Evolutionary conservation across 2,113 vertebrate species (phyloP), one percentile per base, ranked within the genome.

Genomic region (Tachysurus vachellii): DNA sequence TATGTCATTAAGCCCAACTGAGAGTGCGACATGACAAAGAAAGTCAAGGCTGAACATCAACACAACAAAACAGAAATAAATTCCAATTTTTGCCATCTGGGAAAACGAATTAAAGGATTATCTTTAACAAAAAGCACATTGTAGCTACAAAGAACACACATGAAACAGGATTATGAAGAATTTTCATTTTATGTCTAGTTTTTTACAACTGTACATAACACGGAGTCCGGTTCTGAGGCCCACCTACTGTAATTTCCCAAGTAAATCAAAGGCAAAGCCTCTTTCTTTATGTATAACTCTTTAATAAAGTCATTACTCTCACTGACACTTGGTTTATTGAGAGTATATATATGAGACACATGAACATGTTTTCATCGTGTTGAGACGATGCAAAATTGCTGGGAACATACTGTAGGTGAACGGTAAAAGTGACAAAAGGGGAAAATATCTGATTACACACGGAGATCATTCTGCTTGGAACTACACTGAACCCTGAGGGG

Each of bases 261-360:
- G 91, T 94, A 93, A 95, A 95, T 95, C 93, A 94, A 94, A 90
- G 47, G 83, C 80, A 89, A 92, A 82, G 88, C 82, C 91, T 92
- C 85, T 92, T 95, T 94, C 94, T 93, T 93, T 93, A 95, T 95
- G 95, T 94, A 95, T 93, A 92, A 90, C 88, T 81, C 83, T 91
- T 86, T 94, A 95, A 94, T 94, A 89, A 93, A 88, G 87, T 89
- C 66, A 92, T 95, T 90, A 91, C 90, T 95, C 93, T 92, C 88
- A 86, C 57, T 93, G 94, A 91, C 94, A 86, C 85, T 91, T 64
- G 86, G 89, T 93, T 92, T 95, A 95, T 94, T 94, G 90, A 88
- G 31, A 56, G 90, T 80, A 88, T 93, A 91, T 89, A 89, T 91
- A 89, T 91, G 89, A 84, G 36, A 81, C 7, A 26, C 87, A 81